Conservation (phyloP, 2,888 invertebrate species). For the Pemphredon lugubris region DNA sequence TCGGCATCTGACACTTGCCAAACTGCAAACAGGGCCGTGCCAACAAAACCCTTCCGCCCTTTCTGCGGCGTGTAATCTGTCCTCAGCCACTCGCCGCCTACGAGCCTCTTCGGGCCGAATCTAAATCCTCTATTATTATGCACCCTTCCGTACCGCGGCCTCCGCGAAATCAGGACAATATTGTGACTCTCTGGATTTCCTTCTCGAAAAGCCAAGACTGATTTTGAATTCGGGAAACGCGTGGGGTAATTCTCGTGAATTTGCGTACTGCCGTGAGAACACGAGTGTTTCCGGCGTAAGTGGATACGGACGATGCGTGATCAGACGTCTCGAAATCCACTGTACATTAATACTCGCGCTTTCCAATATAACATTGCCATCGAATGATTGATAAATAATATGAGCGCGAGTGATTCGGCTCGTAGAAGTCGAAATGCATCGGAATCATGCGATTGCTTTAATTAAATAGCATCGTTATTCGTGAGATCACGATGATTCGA, state of each 20-base stretch:
- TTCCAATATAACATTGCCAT: no score
- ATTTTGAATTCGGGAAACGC: not conserved
- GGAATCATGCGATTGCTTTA: no score
- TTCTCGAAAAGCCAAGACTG: conserved; percentile 40
- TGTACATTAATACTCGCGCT: no score
- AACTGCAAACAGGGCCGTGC: conserved; percentile 66
- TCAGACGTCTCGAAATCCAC: conserved; percentile 7
- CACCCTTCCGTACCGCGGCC: conserved; percentile 69
- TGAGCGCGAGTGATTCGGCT: no score
- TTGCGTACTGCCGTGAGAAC: not conserved
- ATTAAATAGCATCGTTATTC: no score
- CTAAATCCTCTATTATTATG: conserved; percentile 80
- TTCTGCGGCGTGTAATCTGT: conserved; percentile 80
- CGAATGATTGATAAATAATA: no score
- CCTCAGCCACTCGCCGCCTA: conserved; percentile 73
- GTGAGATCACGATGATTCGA: no score
- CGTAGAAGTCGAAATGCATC: no score
- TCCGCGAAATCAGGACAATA: conserved; percentile 73
- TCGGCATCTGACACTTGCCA: conserved; percentile 72
- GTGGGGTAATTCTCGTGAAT: conserved; percentile 15
- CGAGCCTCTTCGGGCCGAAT: conserved; percentile 72
- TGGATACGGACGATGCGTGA: conserved; percentile 9
- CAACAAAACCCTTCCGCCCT: conserved; percentile 71
- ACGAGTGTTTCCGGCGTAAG: conserved; percentile 3
- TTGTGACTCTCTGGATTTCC: conserved; percentile 66